These are phyloP conservation scores for Pyrocoelia pectoralis DNA, from an alignment of 2,888 invertebrate species.

Conservation along the genomic window DNA sequence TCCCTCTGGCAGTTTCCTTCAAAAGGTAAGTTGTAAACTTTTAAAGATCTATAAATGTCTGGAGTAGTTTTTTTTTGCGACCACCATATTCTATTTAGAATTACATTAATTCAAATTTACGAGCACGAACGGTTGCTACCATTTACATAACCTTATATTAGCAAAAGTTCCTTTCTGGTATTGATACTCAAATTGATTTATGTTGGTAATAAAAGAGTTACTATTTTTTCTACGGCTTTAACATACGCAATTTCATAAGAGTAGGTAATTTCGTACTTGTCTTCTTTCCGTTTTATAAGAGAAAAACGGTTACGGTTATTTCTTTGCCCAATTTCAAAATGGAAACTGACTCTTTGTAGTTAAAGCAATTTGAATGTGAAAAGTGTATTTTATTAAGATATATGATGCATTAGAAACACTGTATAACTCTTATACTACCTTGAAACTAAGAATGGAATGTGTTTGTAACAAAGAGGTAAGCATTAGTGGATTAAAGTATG, in stretches of 20 bases:
- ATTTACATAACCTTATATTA: slow-evolving; percentile 51
- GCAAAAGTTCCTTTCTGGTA: slow-evolving; percentile 46
- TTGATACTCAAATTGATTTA: slow-evolving; percentile 50
- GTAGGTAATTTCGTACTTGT: slow-evolving; percentile 11
- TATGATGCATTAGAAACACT: no score
- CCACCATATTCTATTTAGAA: slow-evolving; percentile 49
- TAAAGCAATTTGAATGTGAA: no score
- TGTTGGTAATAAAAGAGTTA: slow-evolving; percentile 41
- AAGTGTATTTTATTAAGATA: no score
- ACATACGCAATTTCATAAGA: slow-evolving; percentile 26
- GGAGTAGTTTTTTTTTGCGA: slow-evolving; percentile 43
- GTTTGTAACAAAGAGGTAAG: no score
- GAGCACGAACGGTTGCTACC: slow-evolving; percentile 45
- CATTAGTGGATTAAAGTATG: no score
- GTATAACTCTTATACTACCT: no score
- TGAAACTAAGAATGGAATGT: no score
- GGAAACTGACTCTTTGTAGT: neutral
- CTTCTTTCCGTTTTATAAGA: neutral
- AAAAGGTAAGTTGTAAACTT: slow-evolving; percentile 40
- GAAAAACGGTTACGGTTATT: neutral
- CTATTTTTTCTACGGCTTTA: slow-evolving; percentile 29
- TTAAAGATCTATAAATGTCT: slow-evolving; percentile 37
- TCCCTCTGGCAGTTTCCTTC: slow-evolving; percentile 26
- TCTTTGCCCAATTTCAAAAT: neutral
- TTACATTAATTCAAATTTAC: slow-evolving; percentile 53